These are phyloP conservation scores for Adrianichthys oophorus DNA, from an alignment of 2,797 vertebrate genomes.

Conservation along the genomic window DNA sequence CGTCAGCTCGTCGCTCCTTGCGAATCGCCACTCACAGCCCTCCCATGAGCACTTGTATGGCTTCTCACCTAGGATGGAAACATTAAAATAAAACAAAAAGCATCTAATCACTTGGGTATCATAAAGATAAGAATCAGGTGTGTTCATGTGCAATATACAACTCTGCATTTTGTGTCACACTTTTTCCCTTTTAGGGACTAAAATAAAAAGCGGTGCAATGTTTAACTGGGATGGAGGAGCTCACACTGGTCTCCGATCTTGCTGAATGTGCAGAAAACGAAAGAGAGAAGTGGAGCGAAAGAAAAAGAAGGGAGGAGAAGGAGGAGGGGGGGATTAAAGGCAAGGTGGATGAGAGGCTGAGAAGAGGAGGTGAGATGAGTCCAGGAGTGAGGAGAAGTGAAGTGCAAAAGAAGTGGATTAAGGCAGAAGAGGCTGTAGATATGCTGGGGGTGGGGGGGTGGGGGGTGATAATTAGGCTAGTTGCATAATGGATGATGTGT, in stretches of 20 bases:
- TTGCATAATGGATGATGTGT: slow-evolving; percentile 74
- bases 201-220: slow-evolving; percentile 18
- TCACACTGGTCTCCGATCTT: slow-evolving; percentile 54
- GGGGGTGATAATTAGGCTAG: slow-evolving; percentile 73
- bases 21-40: slow-evolving; percentile 99
- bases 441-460: slow-evolving; percentile 27
- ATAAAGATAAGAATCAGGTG: neutral
- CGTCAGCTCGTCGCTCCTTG: slow-evolving; percentile 97
- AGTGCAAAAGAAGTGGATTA: slow-evolving; percentile 60
- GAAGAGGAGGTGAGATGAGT: slow-evolving; percentile 57
- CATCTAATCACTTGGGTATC: slow-evolving; percentile 30
- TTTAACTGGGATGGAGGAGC: slow-evolving; percentile 46
- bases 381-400: slow-evolving; percentile 43
- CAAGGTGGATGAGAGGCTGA: slow-evolving; percentile 58
- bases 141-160: slow-evolving; percentile 7
- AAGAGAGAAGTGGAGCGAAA: slow-evolving; percentile 43
- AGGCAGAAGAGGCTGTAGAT: slow-evolving; percentile 57
- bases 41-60: slow-evolving; percentile 99
- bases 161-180: neutral
- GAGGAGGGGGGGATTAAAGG: slow-evolving; percentile 43
- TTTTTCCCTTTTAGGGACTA: slow-evolving; percentile 10
- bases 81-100: slow-evolving; percentile 37
- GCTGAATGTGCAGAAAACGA: slow-evolving; percentile 65
- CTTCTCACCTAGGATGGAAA: slow-evolving; percentile 91
- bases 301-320: slow-evolving; percentile 16